phyloP scores from a whole-genome alignment of 2,113 vertebrate genomes.

The Sander lucioperca region DNA sequence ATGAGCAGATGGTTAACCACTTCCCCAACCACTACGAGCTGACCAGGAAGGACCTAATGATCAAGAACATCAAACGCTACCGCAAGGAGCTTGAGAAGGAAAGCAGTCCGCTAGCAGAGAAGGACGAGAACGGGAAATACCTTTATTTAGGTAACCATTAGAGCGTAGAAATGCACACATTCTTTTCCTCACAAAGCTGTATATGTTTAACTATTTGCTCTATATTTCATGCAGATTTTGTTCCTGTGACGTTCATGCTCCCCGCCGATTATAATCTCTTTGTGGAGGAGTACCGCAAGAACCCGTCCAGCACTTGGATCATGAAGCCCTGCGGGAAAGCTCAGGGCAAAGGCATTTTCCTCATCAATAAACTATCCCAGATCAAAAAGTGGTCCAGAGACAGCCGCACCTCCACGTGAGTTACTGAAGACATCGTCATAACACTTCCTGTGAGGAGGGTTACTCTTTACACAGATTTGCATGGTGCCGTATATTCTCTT shows the following conservation, averaged over 20 bases:
- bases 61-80: slow-evolving; percentile 98
- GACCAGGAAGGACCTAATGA: slow-evolving; percentile 98
- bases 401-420: slow-evolving; percentile 96
- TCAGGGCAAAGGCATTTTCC: slow-evolving; percentile 98
- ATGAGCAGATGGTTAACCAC: slow-evolving; percentile 98
- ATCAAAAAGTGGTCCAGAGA: slow-evolving; percentile 99
- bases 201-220: neutral
- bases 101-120: slow-evolving; percentile 93
- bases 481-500: neutral
- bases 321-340: slow-evolving; percentile 99
- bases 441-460: neutral
- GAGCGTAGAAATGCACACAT: neutral
- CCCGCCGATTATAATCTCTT: slow-evolving; percentile 97
- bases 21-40: slow-evolving; percentile 99
- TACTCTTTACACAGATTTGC: neutral
- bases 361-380: slow-evolving; percentile 98
- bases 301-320: slow-evolving; percentile 98
- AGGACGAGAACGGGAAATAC: slow-evolving; percentile 97
- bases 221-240: slow-evolving; percentile 88
- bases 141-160: slow-evolving; percentile 89
- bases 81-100: slow-evolving; percentile 97
- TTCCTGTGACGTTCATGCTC: slow-evolving; percentile 98
- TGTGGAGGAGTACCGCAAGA: slow-evolving; percentile 97
- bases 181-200: neutral
- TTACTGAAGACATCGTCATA: neutral